Evolutionary conservation across 2,113 vertebrate species (phyloP), one percentile per base, ranked within the genome.

Genomic region (Falco punctatus): DNA sequence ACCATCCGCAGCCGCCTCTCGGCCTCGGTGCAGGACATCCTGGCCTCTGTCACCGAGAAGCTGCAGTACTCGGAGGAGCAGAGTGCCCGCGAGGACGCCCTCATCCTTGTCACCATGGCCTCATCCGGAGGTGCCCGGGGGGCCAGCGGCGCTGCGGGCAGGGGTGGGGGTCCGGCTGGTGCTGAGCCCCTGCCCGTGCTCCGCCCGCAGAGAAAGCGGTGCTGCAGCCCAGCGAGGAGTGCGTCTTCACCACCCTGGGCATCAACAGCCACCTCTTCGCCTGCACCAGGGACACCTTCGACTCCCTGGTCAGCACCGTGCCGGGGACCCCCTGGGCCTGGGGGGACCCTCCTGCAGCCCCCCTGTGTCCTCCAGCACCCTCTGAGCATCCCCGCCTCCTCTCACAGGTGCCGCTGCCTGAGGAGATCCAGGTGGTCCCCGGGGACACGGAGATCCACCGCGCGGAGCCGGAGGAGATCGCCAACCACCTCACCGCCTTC

Each of bases 241-340:
- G 99, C 3, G 99, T 99, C 62, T 99, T 99, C 98, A 99, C 99
- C 95, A 99, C 99, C 0, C 97, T 99, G 98, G 99, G 99, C 18
- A 99, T 99, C 97, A 99, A 99, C 98, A 99, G 99, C 61, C 99
- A 99, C 98, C 98, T 99, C 92, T 99, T 99, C 30, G 98, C 99
- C 90, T 99, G 99, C 66, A 99, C 99, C 40, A 98, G 98, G 27
- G 98, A 98, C 3, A 98, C 99, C 40, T 98, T 99, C 5, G 99
- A 99, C 44, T 98, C 99, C 1, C 96, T 99, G 98, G 99, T 99
- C 97, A 99, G 99, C 86, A 19, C 61, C 12, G n/a, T 2, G 5
- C n/a, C 5, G 0, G 10, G 4, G 13, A 8, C 32, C 22, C 35
- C 51, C 23, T 6, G 23, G 7, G 6, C 32, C 10, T 15, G 11